phyloP scores from a whole-genome alignment of 2,888 invertebrate genomes.

The Hydrotaea diabolus region DNA sequence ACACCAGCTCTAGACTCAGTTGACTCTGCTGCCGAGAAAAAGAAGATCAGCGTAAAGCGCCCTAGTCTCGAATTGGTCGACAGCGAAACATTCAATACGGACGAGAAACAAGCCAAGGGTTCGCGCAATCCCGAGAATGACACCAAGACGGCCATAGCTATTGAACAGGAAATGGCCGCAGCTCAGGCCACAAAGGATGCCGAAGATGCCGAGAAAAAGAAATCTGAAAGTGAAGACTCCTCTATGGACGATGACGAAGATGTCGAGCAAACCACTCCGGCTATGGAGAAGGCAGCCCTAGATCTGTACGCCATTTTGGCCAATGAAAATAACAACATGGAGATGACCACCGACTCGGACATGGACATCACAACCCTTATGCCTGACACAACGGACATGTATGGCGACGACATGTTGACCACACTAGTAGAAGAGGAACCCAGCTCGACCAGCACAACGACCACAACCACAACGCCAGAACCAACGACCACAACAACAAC shows the following conservation, averaged over 20 bases:
- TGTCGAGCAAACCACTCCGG: constrained; percentile 82
- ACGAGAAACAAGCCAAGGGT: constrained; percentile 79
- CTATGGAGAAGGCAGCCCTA: constrained; percentile 91
- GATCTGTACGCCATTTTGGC: constrained; percentile 91
- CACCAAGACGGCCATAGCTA: constrained; percentile 73
- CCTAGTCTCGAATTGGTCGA: constrained; percentile 91
- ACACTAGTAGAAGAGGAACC: constrained; percentile 81
- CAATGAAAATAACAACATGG: constrained; percentile 84
- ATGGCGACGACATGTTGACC: constrained; percentile 76
- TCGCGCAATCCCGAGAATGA: constrained; percentile 77
- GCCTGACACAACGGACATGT: constrained; percentile 78
- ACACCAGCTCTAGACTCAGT: constrained; percentile 84
- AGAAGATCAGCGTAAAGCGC: constrained; percentile 82
- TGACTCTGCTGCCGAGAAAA: constrained; percentile 82
- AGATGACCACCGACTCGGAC: constrained; percentile 79
- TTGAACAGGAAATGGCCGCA: constrained; percentile 75
- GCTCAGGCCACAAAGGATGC: constrained; percentile 66
- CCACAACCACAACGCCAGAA: constrained; percentile 82
- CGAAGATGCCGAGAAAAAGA: constrained; percentile 67
- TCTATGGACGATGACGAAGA: constrained; percentile 70
- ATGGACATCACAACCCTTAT: constrained; percentile 75
- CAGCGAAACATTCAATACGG: constrained; percentile 90
- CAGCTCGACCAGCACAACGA: constrained; percentile 82
- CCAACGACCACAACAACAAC: constrained; percentile 83
- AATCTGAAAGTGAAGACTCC: constrained; percentile 63